Base-by-base conservation (phyloP, 1,140 invertebrate genomes). In the Ericerus pela region DNA sequence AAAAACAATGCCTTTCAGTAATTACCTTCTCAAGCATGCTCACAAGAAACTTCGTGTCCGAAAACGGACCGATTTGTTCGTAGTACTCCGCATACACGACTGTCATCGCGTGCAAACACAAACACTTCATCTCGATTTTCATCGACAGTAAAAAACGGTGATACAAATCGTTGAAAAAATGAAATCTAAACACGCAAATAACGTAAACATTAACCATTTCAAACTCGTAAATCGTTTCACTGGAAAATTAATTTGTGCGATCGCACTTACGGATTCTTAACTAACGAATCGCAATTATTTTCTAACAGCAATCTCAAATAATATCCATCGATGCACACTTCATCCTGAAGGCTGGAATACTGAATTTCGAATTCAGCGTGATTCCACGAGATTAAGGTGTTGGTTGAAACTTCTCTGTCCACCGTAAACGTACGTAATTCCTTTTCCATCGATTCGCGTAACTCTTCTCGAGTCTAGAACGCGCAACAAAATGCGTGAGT, bases 121-220 rank as follows among this genome's bases (percentile, higher is more conserved):
- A 88, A 66, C 84, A 85, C 64, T 86, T 87, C 89, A 99, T 84
- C 76, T 90, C 83, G 71, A 87, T 75, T 79, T 93, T 79, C 68
- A 85, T 80, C 11, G 88, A 88, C 43, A 96, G 77, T 60, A 99
- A 74, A 68, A 99, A 99, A 59, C 94, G 79, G 69, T 99, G 94
- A 69, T 99, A 99, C 6, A 99, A 74, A 68, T 97, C 93, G 73
- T 97, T 96, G 75, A 99, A 99, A 73, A 99, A 97, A 70, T 96
- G 89, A 67, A 91, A 84, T 24, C 87, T 89, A 64, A 52, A 76
- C 75, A 29, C 26, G 8, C 20, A 22, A 47, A 47, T 24, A 56
- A 33, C 24, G 20, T 31, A 27, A 12, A 29, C 20, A 33, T 8
- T 51, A 12, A 10, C 18, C 18, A 11, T 18, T n/a, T 37, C 11